Evolutionary conservation across 2,113 vertebrate species (phyloP).

Genomic region (Athene cunicularia): DNA sequence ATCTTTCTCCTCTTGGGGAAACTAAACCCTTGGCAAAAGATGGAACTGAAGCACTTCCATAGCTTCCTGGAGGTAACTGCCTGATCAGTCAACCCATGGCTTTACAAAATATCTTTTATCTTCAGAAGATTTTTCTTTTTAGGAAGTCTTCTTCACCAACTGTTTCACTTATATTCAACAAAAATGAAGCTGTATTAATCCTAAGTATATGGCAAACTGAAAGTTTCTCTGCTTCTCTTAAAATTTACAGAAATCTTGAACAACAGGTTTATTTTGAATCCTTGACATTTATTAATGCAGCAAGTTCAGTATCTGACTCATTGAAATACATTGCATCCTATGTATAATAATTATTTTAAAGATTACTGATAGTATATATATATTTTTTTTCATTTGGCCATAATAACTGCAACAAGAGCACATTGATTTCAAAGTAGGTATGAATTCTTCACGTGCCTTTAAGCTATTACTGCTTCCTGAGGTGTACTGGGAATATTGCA

Average conservation of each 20-base stretch:
- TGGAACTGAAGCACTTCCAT: neutral
- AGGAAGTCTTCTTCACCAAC: neutral
- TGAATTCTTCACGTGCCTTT: neutral
- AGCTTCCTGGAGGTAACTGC: neutral
- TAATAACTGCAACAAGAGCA: neutral
- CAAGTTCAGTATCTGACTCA: neutral
- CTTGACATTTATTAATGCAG: neutral
- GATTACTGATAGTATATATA: neutral
- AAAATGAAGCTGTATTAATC: neutral
- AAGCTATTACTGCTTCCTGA: neutral
- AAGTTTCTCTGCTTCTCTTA: neutral
- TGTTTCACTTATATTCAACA: neutral
- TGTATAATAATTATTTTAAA: neutral
- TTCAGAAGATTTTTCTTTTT: neutral
- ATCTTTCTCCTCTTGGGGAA: neutral
- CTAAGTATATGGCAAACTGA: neutral
- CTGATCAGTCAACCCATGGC: rapidly evolving
- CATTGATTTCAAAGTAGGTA: rapidly evolving
- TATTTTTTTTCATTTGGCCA: neutral
- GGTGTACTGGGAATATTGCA: neutral
- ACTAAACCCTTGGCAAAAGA: neutral
- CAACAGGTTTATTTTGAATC: neutral
- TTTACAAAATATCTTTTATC: neutral
- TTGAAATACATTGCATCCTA: neutral
- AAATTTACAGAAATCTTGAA: neutral